Percentiles rank a stretch among this genome's conserved stretches.
These are phyloP conservation scores for Crambe crambe DNA, from an alignment of 37 sponge, comb jelly and placozoan genomes.

Conservation along the genomic window DNA sequence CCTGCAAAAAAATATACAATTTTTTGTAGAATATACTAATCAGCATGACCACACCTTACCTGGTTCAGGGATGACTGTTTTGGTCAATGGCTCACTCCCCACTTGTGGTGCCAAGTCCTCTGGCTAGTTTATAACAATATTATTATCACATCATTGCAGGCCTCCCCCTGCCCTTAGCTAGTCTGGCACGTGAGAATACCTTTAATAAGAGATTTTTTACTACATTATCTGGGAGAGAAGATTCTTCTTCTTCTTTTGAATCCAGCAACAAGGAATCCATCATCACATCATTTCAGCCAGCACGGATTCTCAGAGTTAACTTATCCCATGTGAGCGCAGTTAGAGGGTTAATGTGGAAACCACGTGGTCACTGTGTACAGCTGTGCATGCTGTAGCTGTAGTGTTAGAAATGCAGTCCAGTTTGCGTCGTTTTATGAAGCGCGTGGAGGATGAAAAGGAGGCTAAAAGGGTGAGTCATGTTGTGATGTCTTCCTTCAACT, in stretches of 20 bases:
- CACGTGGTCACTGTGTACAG: constrained; percentile 1
- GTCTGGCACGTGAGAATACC: constrained; percentile 3
- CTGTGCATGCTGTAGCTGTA: neutral
- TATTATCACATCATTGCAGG: neutral
- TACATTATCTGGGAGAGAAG: constrained; percentile 39
- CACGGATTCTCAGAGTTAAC: too few species aligned
- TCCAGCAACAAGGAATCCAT: constrained; percentile 1
- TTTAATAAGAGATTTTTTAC: constrained; percentile 37
- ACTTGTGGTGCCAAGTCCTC: constrained; percentile 14
- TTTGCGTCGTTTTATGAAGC: constrained; percentile 27
- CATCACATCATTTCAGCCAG: neutral
- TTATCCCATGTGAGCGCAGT: too few species aligned
- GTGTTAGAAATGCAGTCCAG: constrained; percentile 31
- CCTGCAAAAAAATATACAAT: constrained; percentile 21
- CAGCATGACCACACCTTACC: constrained; percentile 5
- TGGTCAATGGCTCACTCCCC: constrained; percentile 27
- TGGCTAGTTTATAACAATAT: constrained; percentile 7
- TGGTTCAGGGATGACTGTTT: constrained; percentile 42
- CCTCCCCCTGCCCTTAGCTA: too few species aligned
- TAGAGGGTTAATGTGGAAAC: constrained; percentile 4
- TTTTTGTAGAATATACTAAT: neutral
- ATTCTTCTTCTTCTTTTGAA: constrained; percentile 2
- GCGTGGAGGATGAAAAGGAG: constrained; percentile 3
- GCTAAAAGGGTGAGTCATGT: constrained; percentile 5
- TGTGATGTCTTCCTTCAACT: too few species aligned